These are phyloP conservation scores for Lottia gigantea DNA, from an alignment of 2,888 invertebrate genomes.

Conservation along the genomic window DNA sequence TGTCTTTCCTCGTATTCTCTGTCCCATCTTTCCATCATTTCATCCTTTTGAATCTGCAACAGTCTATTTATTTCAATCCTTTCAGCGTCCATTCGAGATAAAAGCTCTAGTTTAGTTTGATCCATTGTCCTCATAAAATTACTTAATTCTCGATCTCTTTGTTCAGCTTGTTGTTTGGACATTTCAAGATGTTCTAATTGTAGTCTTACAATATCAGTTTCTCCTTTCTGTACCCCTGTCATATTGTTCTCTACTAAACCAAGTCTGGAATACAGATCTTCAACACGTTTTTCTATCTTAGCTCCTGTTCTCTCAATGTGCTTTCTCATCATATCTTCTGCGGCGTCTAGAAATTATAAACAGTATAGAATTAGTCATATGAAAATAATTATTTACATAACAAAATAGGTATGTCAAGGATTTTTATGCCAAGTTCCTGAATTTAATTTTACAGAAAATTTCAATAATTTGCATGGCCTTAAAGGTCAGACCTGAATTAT, in stretches of 20 bases:
- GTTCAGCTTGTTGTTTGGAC: background rate
- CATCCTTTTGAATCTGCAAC: slow-evolving; percentile 16
- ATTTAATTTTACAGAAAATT: no score
- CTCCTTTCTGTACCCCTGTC: slow-evolving; percentile 28
- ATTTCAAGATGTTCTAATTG: slow-evolving; percentile 17
- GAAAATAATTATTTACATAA: no score
- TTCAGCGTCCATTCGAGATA: slow-evolving; percentile 35
- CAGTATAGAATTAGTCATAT: no score
- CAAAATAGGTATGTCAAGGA: no score
- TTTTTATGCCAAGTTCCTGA: no score
- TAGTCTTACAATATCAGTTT: slow-evolving; percentile 22
- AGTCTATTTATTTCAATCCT: slow-evolving; percentile 26
- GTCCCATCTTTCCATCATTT: slow-evolving; percentile 17
- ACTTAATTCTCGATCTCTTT: slow-evolving; percentile 20
- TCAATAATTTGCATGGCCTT: no score
- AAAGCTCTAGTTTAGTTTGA: slow-evolving; percentile 35
- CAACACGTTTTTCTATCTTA: slow-evolving; percentile 39
- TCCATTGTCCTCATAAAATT: slow-evolving; percentile 28
- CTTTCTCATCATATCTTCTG: slow-evolving; percentile 39
- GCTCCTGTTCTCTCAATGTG: slow-evolving; percentile 36
- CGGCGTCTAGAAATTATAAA: slow-evolving; percentile 30
- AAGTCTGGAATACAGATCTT: slow-evolving; percentile 31
- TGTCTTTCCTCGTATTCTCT: background rate
- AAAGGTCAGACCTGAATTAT: no score
- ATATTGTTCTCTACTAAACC: slow-evolving; percentile 31